These are phyloP conservation scores for Melanostoma scalare DNA, from an alignment of 2,888 invertebrate species.

Conservation along the genomic window DNA sequence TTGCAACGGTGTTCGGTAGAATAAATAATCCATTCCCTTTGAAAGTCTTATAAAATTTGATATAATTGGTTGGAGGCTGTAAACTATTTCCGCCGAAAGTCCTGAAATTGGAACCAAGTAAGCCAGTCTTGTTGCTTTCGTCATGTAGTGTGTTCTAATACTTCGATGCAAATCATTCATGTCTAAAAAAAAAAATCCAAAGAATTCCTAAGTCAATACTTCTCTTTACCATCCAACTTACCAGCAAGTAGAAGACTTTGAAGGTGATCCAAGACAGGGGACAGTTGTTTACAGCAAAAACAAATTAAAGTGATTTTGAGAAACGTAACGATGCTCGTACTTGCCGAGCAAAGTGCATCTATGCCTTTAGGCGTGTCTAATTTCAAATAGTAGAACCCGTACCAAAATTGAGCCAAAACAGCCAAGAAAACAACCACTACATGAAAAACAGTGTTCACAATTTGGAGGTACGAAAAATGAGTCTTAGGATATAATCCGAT, in stretches of 20 bases:
- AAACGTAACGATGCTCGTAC: conserved; percentile 40
- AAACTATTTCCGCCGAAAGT: conserved; percentile 25
- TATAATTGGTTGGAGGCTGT: conserved; percentile 26
- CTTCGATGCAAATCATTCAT: conserved; percentile 11
- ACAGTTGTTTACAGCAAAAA: conserved; percentile 41
- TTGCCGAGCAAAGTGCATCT: conserved; percentile 52
- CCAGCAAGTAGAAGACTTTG: conserved; percentile 27
- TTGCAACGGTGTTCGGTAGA: conserved; percentile 38
- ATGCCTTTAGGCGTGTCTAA: conserved; percentile 35
- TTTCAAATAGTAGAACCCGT: conserved; percentile 46
- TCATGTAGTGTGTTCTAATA: conserved; percentile 8
- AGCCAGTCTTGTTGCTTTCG: conserved; percentile 19
- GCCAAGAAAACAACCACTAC: conserved; percentile 2
- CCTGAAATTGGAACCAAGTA: conserved; percentile 32
- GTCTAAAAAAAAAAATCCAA: conserved; percentile 19
- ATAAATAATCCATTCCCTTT: conserved; percentile 34
- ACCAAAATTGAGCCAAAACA: conserved; percentile 32
- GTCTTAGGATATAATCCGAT: conserved; percentile 42
- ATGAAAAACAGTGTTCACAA: conserved; percentile 25
- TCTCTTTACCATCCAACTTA: not conserved
- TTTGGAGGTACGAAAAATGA: not conserved
- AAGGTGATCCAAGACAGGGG: conserved; percentile 20
- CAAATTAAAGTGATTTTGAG: conserved; percentile 53
- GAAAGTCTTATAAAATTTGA: conserved; percentile 32
- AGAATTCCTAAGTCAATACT: not conserved